phyloP scores from a whole-genome alignment of 2,113 vertebrate genomes.

The Zosterops japonicus region DNA sequence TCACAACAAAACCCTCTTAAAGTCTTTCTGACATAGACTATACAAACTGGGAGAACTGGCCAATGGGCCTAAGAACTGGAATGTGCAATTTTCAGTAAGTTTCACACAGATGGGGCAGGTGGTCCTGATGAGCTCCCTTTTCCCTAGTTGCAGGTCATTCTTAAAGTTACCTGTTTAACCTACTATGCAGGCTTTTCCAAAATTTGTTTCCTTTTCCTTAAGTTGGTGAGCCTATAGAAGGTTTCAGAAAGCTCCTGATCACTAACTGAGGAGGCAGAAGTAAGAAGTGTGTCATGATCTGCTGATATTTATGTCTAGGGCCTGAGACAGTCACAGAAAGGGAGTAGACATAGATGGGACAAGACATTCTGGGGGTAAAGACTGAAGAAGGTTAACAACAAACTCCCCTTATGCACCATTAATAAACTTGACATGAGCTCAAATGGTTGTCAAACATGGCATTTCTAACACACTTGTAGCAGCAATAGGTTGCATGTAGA shows the following conservation, averaged over 20 bases:
- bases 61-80: not conserved
- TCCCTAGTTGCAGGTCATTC: not conserved
- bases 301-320: not conserved
- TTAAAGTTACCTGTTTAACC: not conserved
- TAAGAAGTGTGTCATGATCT: not conserved
- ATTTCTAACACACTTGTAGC: accelerated
- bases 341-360: not conserved
- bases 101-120: not conserved
- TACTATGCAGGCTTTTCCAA: not conserved
- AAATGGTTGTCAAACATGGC: not conserved
- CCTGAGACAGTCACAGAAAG: not conserved
- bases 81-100: not conserved
- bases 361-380: not conserved
- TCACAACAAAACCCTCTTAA: not conserved
- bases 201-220: not conserved
- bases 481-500: not conserved
- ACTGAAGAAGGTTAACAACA: not conserved
- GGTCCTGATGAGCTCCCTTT: not conserved
- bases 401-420: accelerated
- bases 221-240: not conserved
- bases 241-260: not conserved
- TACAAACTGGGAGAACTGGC: not conserved
- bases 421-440: not conserved
- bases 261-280: not conserved
- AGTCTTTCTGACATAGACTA: not conserved